A percentile compares a stretch with the other conserved stretches of the same genome.
phyloP scores from a whole-genome alignment of 2,797 vertebrate genomes.

The Toxotes lorentzi region DNA sequence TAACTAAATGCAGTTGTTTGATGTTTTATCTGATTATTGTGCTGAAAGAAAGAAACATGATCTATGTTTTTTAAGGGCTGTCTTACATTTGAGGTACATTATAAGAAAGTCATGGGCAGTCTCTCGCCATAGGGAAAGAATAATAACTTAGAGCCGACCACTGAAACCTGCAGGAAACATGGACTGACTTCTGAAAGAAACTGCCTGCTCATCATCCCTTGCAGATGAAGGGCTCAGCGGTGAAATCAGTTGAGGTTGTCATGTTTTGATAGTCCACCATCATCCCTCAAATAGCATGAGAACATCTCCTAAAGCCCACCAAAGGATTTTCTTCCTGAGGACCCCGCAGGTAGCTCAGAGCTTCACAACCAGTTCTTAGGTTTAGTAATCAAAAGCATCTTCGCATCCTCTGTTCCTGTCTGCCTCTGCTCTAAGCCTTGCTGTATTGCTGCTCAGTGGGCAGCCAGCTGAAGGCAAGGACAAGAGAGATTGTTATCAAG shows the following conservation, averaged over 20 bases:
- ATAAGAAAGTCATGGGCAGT: background rate
- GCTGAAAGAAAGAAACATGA: slow-evolving; percentile 5
- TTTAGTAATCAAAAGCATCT: slow-evolving; percentile 68
- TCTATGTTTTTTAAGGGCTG: background rate
- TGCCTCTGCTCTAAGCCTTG: slow-evolving; percentile 44
- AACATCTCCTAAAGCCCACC: slow-evolving; percentile 63
- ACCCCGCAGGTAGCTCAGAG: slow-evolving; percentile 57
- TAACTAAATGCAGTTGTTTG: background rate
- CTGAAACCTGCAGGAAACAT: slow-evolving; percentile 41
- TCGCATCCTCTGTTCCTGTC: slow-evolving; percentile 50
- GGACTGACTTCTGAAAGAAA: slow-evolving; percentile 41
- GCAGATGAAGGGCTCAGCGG: slow-evolving; percentile 56
- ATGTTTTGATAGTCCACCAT: slow-evolving; percentile 61
- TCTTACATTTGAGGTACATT: background rate
- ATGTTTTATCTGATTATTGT: background rate
- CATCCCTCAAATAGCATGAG: slow-evolving; percentile 57
- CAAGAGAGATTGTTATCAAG: slow-evolving; percentile 60
- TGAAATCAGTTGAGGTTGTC: slow-evolving; percentile 44
- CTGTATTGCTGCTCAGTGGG: slow-evolving; percentile 54
- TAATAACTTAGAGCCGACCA: slow-evolving; percentile 15
- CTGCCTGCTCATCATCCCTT: slow-evolving; percentile 45
- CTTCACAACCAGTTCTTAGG: slow-evolving; percentile 51
- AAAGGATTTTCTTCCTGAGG: slow-evolving; percentile 51
- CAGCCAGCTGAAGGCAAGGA: slow-evolving; percentile 62
- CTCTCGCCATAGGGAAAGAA: background rate